Percentiles rank a stretch among this genome's conserved stretches.
phyloP scores from a whole-genome alignment of 2,888 invertebrate species.

The Tetragonula carbonaria region DNA sequence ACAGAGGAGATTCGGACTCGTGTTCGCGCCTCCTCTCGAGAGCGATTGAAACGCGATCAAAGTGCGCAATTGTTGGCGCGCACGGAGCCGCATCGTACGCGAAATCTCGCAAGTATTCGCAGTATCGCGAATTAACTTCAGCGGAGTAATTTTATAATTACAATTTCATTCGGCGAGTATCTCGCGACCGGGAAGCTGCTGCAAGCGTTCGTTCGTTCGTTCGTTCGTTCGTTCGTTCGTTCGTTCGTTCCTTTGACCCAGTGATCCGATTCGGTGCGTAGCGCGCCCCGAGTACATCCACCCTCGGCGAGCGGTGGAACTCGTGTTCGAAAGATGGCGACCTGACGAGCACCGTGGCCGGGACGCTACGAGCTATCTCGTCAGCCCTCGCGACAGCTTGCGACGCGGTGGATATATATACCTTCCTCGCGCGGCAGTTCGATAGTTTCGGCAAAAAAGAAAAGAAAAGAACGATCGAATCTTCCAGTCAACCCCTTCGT shows the following conservation, averaged over 20 bases:
- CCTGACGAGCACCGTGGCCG: constrained; percentile 57
- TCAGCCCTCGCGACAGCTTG: neutral
- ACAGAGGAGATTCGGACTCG: too few species aligned
- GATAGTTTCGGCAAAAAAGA: too few species aligned
- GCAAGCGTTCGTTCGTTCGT: too few species aligned
- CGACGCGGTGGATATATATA: too few species aligned
- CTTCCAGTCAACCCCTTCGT: too few species aligned
- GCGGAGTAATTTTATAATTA: too few species aligned
- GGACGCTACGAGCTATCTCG: constrained; percentile 21
- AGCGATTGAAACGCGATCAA: too few species aligned
- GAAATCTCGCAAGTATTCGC: neutral
- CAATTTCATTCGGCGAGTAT: neutral
- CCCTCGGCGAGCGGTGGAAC: constrained; percentile 28
- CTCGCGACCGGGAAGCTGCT: neutral
- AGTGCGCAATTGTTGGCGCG: neutral
- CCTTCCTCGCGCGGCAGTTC: too few species aligned
- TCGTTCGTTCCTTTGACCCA: constrained; percentile 64
- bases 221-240: too few species aligned
- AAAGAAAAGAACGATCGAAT: too few species aligned
- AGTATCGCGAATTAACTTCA: too few species aligned
- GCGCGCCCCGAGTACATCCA: constrained; percentile 43
- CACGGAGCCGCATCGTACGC: neutral
- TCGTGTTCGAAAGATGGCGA: constrained; percentile 67
- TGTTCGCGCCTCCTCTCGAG: too few species aligned
- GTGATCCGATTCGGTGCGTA: constrained; percentile 68